These are phyloP conservation scores for Deladenus siricidicola DNA, from an alignment of 2,888 invertebrate genomes.

Conservation along the genomic window DNA sequence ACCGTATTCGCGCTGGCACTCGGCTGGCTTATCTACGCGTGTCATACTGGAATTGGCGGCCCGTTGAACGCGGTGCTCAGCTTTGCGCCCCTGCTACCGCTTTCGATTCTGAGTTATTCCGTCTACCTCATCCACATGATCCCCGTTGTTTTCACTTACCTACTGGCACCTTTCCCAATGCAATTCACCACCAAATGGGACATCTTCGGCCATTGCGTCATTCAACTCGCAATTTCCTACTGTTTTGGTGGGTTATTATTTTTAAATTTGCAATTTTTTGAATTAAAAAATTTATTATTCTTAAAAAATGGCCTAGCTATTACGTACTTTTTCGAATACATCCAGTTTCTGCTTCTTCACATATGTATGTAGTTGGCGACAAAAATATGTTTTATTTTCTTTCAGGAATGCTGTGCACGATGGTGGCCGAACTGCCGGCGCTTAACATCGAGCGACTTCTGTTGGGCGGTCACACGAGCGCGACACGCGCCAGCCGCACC, in stretches of 20 bases:
- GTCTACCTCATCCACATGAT: constrained; percentile 54
- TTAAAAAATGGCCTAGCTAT: neutral
- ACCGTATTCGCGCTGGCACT: constrained; percentile 52
- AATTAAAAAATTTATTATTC: neutral
- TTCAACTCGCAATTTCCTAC: constrained; percentile 46
- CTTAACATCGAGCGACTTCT: constrained; percentile 50
- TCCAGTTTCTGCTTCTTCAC: no score
- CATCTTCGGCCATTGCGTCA: constrained; percentile 45
- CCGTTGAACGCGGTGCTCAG: constrained; percentile 46
- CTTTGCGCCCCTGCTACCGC: constrained; percentile 43
- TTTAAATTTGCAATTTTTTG: neutral
- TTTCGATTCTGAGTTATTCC: constrained; percentile 51
- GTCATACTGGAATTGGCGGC: constrained; percentile 53
- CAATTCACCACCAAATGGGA: constrained; percentile 37
- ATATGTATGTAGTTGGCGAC: no score
- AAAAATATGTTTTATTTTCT: constrained; percentile 14
- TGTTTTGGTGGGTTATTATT: constrained; percentile 22
- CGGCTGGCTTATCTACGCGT: constrained; percentile 53
- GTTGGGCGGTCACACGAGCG: constrained; percentile 20
- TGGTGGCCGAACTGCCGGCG: constrained; percentile 48
- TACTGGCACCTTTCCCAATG: constrained; percentile 49
- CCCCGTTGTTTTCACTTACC: constrained; percentile 52
- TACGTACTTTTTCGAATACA: no score
- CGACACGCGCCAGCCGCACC: neutral
- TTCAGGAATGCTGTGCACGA: constrained; percentile 42